Evolutionary conservation across 2,113 vertebrate genomes (phyloP).

Genomic region (Oryzias curvinotus): DNA sequence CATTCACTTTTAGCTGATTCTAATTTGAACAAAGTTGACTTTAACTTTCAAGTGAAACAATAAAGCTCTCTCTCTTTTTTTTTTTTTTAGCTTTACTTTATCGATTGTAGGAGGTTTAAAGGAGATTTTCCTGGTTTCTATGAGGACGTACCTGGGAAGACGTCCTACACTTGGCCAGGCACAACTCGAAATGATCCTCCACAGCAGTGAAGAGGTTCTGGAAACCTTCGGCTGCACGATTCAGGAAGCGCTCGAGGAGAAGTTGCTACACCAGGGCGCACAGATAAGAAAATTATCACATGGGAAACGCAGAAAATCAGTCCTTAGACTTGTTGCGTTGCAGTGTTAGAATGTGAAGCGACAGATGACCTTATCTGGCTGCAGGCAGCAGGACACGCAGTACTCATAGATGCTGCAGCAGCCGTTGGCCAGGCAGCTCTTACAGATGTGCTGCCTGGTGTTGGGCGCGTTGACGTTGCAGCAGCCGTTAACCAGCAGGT

Average conservation of each 20-base stretch:
- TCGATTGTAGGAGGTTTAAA: background rate
- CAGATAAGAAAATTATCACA: constrained; percentile 19
- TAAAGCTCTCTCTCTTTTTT: too few species aligned
- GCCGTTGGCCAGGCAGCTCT: constrained; percentile 87
- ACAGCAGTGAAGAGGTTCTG: constrained; percentile 97
- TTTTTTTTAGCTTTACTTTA: background rate
- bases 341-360: background rate
- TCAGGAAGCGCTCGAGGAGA: constrained; percentile 92
- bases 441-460: constrained; percentile 85
- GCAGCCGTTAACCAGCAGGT: constrained; percentile 90
- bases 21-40: too few species aligned
- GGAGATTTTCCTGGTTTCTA: background rate
- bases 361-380: constrained; percentile 89
- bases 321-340: too few species aligned
- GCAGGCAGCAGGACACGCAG: constrained; percentile 96
- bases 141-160: constrained; percentile 89
- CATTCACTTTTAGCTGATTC: too few species aligned
- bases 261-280: constrained; percentile 81
- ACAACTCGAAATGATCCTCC: constrained; percentile 96
- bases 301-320: background rate
- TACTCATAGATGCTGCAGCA: constrained; percentile 93
- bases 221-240: constrained; percentile 90
- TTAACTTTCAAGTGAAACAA: too few species aligned
- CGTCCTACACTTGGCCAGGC: constrained; percentile 95
- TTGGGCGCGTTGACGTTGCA: constrained; percentile 83